phyloP scores from a whole-genome alignment of 1,140 invertebrate genomes.

The Heliothis subflexa region DNA sequence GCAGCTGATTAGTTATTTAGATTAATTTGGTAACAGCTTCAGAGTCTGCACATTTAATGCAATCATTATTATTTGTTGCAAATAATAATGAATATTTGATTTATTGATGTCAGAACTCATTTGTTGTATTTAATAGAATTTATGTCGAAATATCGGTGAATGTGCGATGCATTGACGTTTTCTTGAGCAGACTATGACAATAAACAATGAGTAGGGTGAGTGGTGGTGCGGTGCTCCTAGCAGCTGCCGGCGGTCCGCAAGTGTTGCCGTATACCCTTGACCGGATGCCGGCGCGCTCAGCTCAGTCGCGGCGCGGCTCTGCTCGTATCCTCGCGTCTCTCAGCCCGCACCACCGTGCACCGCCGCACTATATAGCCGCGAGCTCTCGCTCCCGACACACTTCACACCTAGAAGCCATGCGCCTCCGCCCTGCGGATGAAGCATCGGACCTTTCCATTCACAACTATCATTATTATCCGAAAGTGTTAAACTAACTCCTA shows the following conservation, averaged over 20 bases:
- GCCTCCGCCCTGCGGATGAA: constrained; percentile 54
- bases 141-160: background rate
- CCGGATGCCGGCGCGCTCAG: constrained; percentile 68
- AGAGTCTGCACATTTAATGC: background rate
- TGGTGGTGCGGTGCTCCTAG: background rate
- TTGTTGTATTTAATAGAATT: background rate
- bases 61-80: background rate
- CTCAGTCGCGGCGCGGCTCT: constrained; percentile 75
- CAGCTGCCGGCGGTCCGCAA: background rate
- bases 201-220: constrained; percentile 17
- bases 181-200: background rate
- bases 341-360: constrained; percentile 34
- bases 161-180: background rate
- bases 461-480: constrained; percentile 19
- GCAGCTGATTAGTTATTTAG: constrained; percentile 10
- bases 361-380: constrained; percentile 54
- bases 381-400: constrained; percentile 45
- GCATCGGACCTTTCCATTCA: constrained; percentile 13
- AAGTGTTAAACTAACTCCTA: constrained; percentile 29
- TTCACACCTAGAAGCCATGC: constrained; percentile 65
- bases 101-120: background rate
- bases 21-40: background rate
- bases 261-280: constrained; percentile 68
- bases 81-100: background rate
- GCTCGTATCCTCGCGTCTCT: constrained; percentile 69